Conservation (phyloP, 2,888 invertebrate species). For the Amphipoea lucens region DNA sequence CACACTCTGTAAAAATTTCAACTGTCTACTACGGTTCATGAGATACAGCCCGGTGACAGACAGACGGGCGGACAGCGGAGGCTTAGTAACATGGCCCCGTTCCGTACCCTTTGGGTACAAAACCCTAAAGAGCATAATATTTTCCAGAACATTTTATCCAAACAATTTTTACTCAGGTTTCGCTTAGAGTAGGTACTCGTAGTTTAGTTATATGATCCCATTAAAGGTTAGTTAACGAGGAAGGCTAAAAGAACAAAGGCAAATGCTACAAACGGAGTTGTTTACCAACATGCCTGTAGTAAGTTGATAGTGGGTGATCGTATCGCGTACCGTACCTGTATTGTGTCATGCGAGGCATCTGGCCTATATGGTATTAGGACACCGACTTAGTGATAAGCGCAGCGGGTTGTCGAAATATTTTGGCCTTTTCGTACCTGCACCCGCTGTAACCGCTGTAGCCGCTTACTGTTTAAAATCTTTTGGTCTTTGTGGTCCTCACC, state of each 20-base stretch:
- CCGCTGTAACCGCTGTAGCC: not conserved
- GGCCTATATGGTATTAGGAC: conserved; percentile 16
- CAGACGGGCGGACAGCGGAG: no score
- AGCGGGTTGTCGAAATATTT: not conserved
- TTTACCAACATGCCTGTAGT: conserved; percentile 48
- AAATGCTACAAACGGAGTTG: conserved; percentile 16
- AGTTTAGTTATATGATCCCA: not conserved
- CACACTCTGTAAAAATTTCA: no score
- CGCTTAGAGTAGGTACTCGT: not conserved
- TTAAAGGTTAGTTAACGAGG: conserved; percentile 26
- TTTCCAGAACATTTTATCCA: not conserved
- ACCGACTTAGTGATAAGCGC: not conserved
- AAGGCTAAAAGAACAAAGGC: conserved; percentile 37
- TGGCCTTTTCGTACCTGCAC: conserved; percentile 6
- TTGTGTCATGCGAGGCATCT: conserved; percentile 16
- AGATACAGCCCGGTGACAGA: no score
- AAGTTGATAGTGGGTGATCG: conserved; percentile 43
- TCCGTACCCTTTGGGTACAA: not conserved
- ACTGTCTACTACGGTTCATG: no score
- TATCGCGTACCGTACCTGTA: conserved; percentile 30
- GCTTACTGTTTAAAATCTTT: not conserved
- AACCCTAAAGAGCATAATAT: not conserved
- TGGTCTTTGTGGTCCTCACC: not conserved
- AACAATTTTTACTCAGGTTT: not conserved
- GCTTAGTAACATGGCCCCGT: no score